These are phyloP conservation scores for Zootermopsis nevadensis DNA, from an alignment of 2,888 invertebrate species.

Conservation along the genomic window DNA sequence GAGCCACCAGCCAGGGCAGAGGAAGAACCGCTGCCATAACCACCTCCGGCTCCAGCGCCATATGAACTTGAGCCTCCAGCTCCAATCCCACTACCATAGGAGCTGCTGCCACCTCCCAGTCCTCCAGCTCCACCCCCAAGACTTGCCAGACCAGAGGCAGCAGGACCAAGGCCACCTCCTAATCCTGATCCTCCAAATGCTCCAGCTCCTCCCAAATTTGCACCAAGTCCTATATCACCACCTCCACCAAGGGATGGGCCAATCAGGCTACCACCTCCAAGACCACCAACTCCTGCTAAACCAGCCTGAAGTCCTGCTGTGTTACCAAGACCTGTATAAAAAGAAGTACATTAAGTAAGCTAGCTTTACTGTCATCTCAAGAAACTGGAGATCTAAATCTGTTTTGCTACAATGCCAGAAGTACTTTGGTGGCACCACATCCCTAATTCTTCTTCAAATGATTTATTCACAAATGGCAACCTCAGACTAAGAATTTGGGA, in stretches of 20 bases:
- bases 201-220: conserved; percentile 46
- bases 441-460: neutral
- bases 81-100: conserved; percentile 56
- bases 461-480: too few species aligned
- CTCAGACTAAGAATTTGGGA: too few species aligned
- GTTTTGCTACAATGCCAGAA: neutral
- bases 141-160: conserved; percentile 60
- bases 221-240: conserved; percentile 45
- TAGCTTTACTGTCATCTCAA: neutral
- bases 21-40: conserved; percentile 58
- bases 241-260: conserved; percentile 43
- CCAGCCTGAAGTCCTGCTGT: conserved; percentile 51
- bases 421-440: too few species aligned
- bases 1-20: conserved; percentile 57
- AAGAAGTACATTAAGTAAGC: neutral
- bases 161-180: conserved; percentile 59
- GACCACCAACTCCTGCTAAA: conserved; percentile 50
- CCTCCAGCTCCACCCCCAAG: conserved; percentile 60
- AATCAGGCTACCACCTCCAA: conserved; percentile 44
- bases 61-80: conserved; percentile 34
- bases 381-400: neutral
- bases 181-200: conserved; percentile 54
- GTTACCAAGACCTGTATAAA: conserved; percentile 49
- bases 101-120: conserved; percentile 61
- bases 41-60: conserved; percentile 36